Conservation (phyloP, 2,888 invertebrate genomes). For the Microctonus aethiopoides region DNA sequence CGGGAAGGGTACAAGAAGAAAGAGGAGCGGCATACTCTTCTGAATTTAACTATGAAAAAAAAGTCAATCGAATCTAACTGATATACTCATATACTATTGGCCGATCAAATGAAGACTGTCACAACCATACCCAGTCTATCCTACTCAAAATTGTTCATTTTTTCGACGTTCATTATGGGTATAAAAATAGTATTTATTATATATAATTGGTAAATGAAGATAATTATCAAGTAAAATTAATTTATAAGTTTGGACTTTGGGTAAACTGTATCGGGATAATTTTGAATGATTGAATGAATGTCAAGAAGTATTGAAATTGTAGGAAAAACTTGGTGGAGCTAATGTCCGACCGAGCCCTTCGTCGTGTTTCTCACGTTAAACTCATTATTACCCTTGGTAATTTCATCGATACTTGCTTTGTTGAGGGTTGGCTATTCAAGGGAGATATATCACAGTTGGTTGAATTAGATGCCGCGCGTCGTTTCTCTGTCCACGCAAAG, state of each 20-base stretch:
- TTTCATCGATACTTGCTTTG: slow-evolving; percentile 61
- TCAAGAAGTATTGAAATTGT: slow-evolving; percentile 36
- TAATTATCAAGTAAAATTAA: neutral
- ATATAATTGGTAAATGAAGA: neutral
- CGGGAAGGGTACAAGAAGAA: too few species aligned
- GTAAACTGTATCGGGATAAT: slow-evolving; percentile 46
- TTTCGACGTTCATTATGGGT: too few species aligned
- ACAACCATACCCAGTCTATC: too few species aligned
- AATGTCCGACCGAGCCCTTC: slow-evolving; percentile 49
- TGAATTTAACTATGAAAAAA: too few species aligned
- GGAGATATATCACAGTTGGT: slow-evolving; percentile 47
- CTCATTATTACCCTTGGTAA: slow-evolving; percentile 62
- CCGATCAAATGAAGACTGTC: too few species aligned
- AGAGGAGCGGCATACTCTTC: too few species aligned
- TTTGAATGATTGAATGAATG: slow-evolving; percentile 56
- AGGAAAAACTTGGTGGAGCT: neutral
- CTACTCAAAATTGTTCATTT: too few species aligned
- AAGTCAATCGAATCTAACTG: too few species aligned
- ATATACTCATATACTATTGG: too few species aligned
- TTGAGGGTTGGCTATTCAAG: slow-evolving; percentile 53
- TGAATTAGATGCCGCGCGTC: slow-evolving; percentile 20
- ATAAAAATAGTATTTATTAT: too few species aligned
- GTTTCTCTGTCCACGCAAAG: slow-evolving; percentile 39
- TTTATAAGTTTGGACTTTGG: neutral
- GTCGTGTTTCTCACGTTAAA: slow-evolving; percentile 60